Evolutionary conservation across 2,113 vertebrate genomes (phyloP).

Genomic region (Athene cunicularia): DNA sequence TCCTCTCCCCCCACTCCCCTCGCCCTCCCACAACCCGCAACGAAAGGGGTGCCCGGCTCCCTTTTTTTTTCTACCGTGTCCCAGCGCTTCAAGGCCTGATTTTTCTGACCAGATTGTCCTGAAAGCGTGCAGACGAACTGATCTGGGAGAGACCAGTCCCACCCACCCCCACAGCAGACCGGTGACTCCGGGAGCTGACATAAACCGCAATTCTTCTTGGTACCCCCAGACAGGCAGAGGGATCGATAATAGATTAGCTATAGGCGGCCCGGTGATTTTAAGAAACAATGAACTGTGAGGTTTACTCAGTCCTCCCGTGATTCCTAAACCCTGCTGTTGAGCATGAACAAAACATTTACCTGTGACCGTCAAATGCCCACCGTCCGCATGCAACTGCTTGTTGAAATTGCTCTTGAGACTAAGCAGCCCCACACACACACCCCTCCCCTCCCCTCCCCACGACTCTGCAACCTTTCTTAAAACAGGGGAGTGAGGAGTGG

Average conservation of each 20-base stretch:
- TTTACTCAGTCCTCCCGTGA: not conserved
- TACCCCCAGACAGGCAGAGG: not conserved
- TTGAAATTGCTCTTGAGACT: not conserved
- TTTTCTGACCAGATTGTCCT: not conserved
- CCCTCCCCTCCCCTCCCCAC: no score
- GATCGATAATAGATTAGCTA: constrained; percentile 6
- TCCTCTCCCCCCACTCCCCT: not conserved
- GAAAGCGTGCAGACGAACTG: not conserved
- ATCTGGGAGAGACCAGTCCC: not conserved
- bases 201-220: not conserved
- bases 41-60: not conserved
- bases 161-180: not conserved
- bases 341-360: not conserved
- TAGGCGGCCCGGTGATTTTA: not conserved
- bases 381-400: not conserved
- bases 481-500: not conserved
- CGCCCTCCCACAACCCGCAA: not conserved
- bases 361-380: not conserved
- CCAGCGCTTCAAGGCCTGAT: not conserved
- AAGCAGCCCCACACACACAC: not conserved
- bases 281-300: not conserved
- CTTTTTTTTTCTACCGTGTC: not conserved
- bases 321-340: not conserved
- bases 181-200: not conserved
- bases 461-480: not conserved